Evolutionary conservation across 2,888 invertebrate species (phyloP).

Genomic region (Teleiodes luculella): DNA sequence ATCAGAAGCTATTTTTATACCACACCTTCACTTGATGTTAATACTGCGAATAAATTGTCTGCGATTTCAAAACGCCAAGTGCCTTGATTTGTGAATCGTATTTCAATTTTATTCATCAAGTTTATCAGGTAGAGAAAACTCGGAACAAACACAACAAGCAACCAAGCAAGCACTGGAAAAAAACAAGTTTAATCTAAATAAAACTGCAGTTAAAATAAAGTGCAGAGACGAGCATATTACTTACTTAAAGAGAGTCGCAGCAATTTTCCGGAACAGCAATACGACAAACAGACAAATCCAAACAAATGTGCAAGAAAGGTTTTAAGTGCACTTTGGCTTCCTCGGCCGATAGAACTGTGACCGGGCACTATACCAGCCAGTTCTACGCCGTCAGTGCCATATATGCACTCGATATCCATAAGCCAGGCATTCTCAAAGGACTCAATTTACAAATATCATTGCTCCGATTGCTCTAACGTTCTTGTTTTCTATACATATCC

Average conservation of each 20-base stretch:
- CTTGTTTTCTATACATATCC: neutral
- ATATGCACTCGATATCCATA: slow-evolving; percentile 11
- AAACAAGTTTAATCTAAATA: too few relatives aligned
- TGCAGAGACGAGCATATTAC: neutral
- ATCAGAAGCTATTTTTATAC: too few relatives aligned
- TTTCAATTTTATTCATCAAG: too few relatives aligned
- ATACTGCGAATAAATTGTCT: too few relatives aligned
- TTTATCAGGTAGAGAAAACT: too few relatives aligned
- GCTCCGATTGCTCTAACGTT: neutral
- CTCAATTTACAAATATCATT: slow-evolving; percentile 15
- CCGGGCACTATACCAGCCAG: neutral
- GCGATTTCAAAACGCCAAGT: too few relatives aligned
- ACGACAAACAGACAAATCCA: neutral
- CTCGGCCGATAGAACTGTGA: slow-evolving; percentile 3
- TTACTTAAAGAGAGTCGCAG: neutral
- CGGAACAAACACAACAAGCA: too few relatives aligned
- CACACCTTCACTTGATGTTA: too few relatives aligned
- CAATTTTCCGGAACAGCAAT: neutral
- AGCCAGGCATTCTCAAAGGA: slow-evolving; percentile 12
- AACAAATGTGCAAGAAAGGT: neutral
- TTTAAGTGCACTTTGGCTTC: slow-evolving; percentile 1
- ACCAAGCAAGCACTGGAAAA: too few relatives aligned
- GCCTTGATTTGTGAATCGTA: too few relatives aligned
- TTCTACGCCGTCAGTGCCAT: too few relatives aligned
- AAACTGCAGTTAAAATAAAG: too few relatives aligned